Percentiles rank a stretch among this genome's conserved stretches.
Conservation (phyloP, 2,797 vertebrate species). For the Eleutherodactylus coqui region DNA sequence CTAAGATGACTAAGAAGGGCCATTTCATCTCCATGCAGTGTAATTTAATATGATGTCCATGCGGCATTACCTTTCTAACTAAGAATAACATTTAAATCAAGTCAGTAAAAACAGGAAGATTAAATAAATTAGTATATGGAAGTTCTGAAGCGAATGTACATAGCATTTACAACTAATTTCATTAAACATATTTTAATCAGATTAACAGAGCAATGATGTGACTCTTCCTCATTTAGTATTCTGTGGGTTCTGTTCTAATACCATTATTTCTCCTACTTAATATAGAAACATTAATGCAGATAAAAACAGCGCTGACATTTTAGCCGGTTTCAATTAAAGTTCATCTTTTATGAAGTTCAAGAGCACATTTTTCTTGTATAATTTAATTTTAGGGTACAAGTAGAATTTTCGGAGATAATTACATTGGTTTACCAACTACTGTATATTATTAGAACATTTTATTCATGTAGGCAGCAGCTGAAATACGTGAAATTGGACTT, state of each 20-base stretch:
- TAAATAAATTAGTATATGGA: slow-evolving; percentile 6
- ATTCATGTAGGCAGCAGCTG: background rate
- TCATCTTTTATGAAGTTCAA: background rate
- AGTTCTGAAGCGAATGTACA: slow-evolving; percentile 19
- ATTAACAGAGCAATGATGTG: slow-evolving; percentile 27
- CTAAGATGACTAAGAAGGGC: too few relatives aligned
- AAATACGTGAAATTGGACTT: background rate
- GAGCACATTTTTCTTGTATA: background rate
- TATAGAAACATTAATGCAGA: slow-evolving; percentile 29
- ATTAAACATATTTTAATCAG: slow-evolving; percentile 37
- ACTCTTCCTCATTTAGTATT: slow-evolving; percentile 38
- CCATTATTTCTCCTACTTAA: slow-evolving; percentile 29
- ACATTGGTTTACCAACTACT: background rate
- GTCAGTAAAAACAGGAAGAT: slow-evolving; percentile 11
- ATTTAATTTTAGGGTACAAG: background rate
- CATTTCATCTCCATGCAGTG: too few relatives aligned
- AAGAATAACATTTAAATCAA: slow-evolving; percentile 8
- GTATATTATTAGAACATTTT: background rate
- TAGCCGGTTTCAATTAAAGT: background rate
- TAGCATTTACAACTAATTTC: slow-evolving; percentile 31
- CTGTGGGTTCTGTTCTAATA: slow-evolving; percentile 4
- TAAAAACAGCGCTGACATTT: slow-evolving; percentile 24
- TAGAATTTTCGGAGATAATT: background rate
- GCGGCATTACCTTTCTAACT: background rate
- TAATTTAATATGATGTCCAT: background rate